Evolutionary conservation across 2,888 invertebrate species (phyloP).

Genomic region (Diaperis boleti): DNA sequence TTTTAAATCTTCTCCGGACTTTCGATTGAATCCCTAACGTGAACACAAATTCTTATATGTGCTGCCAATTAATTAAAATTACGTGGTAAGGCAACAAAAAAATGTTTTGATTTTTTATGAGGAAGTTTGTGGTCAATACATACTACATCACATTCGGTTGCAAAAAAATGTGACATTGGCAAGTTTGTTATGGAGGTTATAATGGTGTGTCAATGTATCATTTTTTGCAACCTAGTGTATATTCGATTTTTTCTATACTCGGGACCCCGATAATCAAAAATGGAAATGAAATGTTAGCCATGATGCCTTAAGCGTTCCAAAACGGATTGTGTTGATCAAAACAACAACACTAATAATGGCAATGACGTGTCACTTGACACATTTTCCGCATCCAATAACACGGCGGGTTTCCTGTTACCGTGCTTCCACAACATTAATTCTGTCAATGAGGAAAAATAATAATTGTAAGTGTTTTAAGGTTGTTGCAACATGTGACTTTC

Average conservation of each 20-base stretch:
- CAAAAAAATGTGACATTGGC: too few species aligned
- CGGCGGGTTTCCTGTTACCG: background rate
- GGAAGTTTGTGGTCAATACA: constrained; percentile 26
- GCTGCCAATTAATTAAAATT: background rate
- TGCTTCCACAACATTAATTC: background rate
- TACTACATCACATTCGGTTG: too few species aligned
- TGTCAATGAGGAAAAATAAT: too few species aligned
- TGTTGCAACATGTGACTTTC: too few species aligned
- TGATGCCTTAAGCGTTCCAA: background rate
- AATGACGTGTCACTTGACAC: background rate
- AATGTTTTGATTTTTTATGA: background rate
- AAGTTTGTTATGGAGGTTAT: too few species aligned
- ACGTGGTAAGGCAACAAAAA: background rate
- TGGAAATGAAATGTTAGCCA: background rate
- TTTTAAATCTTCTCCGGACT: background rate
- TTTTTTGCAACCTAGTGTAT: too few species aligned
- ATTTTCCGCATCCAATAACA: background rate
- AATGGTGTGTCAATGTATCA: too few species aligned
- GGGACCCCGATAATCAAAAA: background rate
- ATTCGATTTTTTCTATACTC: constrained; percentile 9
- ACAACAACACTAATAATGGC: background rate
- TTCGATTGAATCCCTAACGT: constrained; percentile 4
- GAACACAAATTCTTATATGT: background rate
- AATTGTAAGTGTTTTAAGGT: too few species aligned
- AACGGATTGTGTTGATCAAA: too few species aligned